These are phyloP conservation scores for Aurelia coerulea DNA, from an alignment of 30 jellyfish, hydroid and myxozoan species.

Conservation along the genomic window DNA sequence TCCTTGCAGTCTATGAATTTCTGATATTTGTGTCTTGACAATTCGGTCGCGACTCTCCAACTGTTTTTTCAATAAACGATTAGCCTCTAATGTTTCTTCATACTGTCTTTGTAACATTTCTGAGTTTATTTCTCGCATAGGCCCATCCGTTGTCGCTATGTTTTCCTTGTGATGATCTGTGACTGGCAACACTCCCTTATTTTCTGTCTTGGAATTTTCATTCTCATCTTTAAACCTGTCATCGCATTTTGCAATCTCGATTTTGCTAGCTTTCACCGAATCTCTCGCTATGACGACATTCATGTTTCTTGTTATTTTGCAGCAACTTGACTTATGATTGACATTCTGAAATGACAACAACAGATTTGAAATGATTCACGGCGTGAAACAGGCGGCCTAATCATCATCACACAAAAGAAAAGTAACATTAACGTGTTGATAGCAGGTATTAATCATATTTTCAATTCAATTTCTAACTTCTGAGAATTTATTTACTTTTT, in stretches of 20 bases:
- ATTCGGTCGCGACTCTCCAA: conserved; percentile 52
- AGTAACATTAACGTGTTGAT: too few relatives aligned
- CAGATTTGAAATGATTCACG: not conserved
- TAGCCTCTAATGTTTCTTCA: conserved; percentile 27
- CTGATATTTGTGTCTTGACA: conserved; percentile 48
- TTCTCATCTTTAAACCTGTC: not conserved
- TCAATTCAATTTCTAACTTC: too few relatives aligned
- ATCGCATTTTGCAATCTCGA: conserved; percentile 13
- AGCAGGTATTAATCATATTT: too few relatives aligned
- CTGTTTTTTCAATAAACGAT: conserved; percentile 42
- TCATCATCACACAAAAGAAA: too few relatives aligned
- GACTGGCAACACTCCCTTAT: not conserved
- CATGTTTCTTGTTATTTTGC: conserved; percentile 18
- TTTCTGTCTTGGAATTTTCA: not conserved
- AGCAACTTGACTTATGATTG: not conserved
- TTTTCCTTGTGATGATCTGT: conserved; percentile 28
- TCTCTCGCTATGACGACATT: conserved; percentile 54
- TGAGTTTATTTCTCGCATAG: conserved; percentile 13
- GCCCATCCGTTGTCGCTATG: conserved; percentile 32
- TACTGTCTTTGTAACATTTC: conserved; percentile 9
- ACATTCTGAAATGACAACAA: not conserved
- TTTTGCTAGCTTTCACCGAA: conserved; percentile 52
- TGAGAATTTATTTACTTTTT: too few relatives aligned
- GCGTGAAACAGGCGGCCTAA: too few relatives aligned
- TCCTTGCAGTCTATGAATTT: conserved; percentile 53